A percentile compares a stretch with the other conserved stretches of the same genome.
These are phyloP conservation scores for Ylistrum balloti DNA, from an alignment of 1,140 invertebrate species.

Conservation along the genomic window DNA sequence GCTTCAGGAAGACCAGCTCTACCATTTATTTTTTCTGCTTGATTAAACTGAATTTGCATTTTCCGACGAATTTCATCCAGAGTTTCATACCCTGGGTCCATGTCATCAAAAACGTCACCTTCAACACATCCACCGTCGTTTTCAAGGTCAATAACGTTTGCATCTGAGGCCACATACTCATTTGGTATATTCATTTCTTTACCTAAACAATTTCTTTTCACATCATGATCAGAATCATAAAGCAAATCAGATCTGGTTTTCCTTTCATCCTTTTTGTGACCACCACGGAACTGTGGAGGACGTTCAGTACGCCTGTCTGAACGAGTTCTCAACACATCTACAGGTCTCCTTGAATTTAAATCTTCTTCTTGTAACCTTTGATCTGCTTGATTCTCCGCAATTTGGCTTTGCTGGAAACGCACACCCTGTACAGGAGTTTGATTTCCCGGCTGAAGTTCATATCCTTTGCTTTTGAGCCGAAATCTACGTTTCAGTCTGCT, in stretches of 20 bases:
- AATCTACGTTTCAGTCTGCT: conserved; percentile 52
- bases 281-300: conserved; percentile 44
- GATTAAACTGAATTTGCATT: conserved; percentile 53
- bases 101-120: conserved; percentile 57
- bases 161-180: conserved; percentile 54
- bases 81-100: conserved; percentile 71
- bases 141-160: conserved; percentile 55
- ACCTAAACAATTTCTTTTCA: conserved; percentile 45
- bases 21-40: not conserved
- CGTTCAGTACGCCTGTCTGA: conserved; percentile 52
- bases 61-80: conserved; percentile 69
- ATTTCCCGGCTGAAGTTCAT: conserved; percentile 47
- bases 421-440: conserved; percentile 54
- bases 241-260: conserved; percentile 30
- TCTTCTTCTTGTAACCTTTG: not conserved
- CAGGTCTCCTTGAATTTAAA: not conserved
- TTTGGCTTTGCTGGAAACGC: conserved; percentile 48
- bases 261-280: conserved; percentile 46
- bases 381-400: conserved; percentile 13
- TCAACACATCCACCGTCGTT: not conserved
- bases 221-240: conserved; percentile 42
- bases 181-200: conserved; percentile 40
- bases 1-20: not conserved
- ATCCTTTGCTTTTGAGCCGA: conserved; percentile 52
- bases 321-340: conserved; percentile 49